A percentile compares a stretch with the other conserved stretches of the same genome.
phyloP scores from a whole-genome alignment of 2,888 invertebrate species.

The Plagodis pulveraria region DNA sequence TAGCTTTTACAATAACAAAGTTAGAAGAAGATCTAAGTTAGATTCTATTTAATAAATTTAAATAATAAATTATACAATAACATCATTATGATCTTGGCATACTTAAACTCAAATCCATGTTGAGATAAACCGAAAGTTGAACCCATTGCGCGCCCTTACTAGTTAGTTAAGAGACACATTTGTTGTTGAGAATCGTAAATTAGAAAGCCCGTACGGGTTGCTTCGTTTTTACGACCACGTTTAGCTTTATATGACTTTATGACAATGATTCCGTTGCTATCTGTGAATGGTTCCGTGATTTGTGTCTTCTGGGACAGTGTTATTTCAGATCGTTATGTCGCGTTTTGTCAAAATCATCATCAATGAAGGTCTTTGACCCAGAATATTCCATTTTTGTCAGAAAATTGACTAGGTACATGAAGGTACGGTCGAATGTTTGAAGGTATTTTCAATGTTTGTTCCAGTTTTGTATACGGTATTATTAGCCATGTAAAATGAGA shows the following conservation, averaged over 20 bases:
- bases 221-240: slow-evolving; percentile 34
- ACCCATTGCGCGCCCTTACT: slow-evolving; percentile 18
- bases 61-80: too few species aligned
- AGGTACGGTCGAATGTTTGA: too few species aligned
- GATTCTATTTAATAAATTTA: too few species aligned
- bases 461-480: too few species aligned
- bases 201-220: slow-evolving; percentile 41
- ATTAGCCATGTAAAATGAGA: too few species aligned
- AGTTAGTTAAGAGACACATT: slow-evolving; percentile 40
- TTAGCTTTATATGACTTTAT: slow-evolving; percentile 35
- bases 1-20: too few species aligned
- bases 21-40: too few species aligned
- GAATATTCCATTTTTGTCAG: too few species aligned
- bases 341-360: slow-evolving; percentile 11
- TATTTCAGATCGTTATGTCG: slow-evolving; percentile 19
- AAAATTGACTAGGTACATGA: too few species aligned
- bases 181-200: slow-evolving; percentile 47
- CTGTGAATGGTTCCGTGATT: slow-evolving; percentile 18
- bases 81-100: too few species aligned
- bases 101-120: too few species aligned
- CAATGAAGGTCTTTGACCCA: slow-evolving; percentile 3
- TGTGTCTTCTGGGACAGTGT: slow-evolving; percentile 27
- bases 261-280: slow-evolving; percentile 28
- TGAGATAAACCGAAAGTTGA: not conserved
- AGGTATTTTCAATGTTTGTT: too few species aligned